phyloP scores from a whole-genome alignment of 92 coral and sea anemone genomes.

The Epizoanthus illoricatus region DNA sequence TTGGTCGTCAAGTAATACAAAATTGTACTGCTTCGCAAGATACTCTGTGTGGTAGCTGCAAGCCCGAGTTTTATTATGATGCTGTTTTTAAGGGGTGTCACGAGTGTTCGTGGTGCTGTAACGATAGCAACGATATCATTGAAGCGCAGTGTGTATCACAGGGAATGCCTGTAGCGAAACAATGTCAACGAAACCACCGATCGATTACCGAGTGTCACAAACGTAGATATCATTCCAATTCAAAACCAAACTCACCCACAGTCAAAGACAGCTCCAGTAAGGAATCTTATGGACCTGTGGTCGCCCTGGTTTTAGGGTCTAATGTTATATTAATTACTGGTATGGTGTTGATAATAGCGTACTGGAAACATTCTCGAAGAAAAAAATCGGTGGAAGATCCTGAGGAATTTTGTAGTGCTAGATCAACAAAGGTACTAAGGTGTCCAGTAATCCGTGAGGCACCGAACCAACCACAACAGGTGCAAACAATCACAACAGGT shows the following conservation, averaged over 20 bases:
- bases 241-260: neutral
- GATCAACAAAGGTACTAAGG: neutral
- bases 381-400: neutral
- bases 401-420: neutral
- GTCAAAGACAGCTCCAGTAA: neutral
- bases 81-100: neutral
- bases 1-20: conserved; percentile 19
- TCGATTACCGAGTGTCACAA: conserved; percentile 12
- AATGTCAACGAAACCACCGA: conserved; percentile 3
- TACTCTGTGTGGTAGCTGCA: conserved; percentile 49
- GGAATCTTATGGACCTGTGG: neutral
- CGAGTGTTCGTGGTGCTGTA: conserved; percentile 52
- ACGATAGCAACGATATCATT: conserved; percentile 30
- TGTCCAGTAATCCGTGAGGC: neutral
- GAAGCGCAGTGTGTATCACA: conserved; percentile 20
- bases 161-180: conserved; percentile 17
- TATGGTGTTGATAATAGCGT: neutral
- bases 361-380: neutral
- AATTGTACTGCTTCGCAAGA: conserved; percentile 30
- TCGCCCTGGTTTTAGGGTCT: neutral
- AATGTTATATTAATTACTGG: neutral
- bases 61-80: conserved; percentile 25
- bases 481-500: conserved; percentile 10
- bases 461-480: neutral
- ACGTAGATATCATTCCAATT: neutral